These are phyloP conservation scores for Labia minor DNA, from an alignment of 2,888 invertebrate species.

Conservation along the genomic window DNA sequence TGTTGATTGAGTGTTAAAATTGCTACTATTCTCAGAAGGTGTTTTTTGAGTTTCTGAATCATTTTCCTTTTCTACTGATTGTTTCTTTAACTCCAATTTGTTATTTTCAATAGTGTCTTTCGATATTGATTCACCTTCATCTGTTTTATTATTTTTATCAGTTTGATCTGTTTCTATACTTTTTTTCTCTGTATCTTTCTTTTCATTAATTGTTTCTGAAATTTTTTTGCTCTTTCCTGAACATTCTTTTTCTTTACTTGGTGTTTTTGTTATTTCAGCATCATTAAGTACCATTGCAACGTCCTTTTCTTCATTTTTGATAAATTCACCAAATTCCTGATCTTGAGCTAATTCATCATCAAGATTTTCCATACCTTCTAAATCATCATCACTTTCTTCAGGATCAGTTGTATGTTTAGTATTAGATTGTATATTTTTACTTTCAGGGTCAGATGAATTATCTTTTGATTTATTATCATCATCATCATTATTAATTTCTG, in stretches of 20 bases:
- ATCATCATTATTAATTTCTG: constrained; percentile 26
- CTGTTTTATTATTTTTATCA: constrained; percentile 26
- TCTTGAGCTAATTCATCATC: constrained; percentile 8
- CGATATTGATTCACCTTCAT: neutral
- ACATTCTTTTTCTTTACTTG: neutral
- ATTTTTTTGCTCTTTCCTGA: neutral
- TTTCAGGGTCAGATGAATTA: constrained; percentile 38
- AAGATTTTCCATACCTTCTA: neutral
- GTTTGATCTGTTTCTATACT: constrained; percentile 29
- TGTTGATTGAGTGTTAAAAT: constrained; percentile 15
- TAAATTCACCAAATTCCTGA: neutral
- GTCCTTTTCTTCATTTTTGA: neutral
- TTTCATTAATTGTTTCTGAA: neutral
- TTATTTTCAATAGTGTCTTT: neutral
- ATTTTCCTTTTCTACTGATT: neutral
- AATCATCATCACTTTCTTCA: neutral
- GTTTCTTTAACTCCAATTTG: neutral
- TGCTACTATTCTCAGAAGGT: neutral
- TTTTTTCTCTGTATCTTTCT: constrained; percentile 14
- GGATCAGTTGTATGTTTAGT: too few species aligned
- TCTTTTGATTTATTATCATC: constrained; percentile 38
- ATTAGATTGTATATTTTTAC: constrained; percentile 22
- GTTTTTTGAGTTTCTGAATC: neutral
- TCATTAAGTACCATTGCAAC: constrained; percentile 5
- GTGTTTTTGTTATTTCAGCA: neutral